A percentile compares a stretch with the other conserved stretches of the same genome.
Evolutionary conservation across 2,797 vertebrate species (phyloP).

Genomic region (Caiman crocodilus): DNA sequence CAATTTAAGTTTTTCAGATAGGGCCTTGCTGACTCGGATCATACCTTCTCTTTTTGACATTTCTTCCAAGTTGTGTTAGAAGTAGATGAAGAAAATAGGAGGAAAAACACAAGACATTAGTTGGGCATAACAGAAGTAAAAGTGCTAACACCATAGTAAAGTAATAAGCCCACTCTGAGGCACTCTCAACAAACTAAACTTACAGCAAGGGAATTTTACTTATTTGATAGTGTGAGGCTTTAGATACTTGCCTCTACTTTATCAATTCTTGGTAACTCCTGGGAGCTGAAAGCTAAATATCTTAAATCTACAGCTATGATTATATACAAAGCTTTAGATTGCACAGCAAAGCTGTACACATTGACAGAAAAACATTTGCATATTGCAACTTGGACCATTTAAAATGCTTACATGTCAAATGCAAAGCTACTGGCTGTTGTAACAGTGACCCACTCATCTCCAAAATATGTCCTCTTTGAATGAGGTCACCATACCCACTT

Average conservation of each 20-base stretch:
- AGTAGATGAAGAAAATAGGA: constrained; percentile 73
- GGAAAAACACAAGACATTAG: constrained; percentile 81
- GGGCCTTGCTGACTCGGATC: constrained; percentile 93
- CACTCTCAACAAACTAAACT: constrained; percentile 14
- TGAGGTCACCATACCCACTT: neutral
- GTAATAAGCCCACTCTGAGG: constrained; percentile 73
- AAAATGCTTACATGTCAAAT: neutral
- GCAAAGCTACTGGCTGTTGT: neutral
- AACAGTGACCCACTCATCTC: neutral
- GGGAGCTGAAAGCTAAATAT: neutral
- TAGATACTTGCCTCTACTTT: neutral
- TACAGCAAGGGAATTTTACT: neutral
- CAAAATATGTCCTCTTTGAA: neutral
- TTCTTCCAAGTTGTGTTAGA: constrained; percentile 87
- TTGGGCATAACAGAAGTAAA: constrained; percentile 51
- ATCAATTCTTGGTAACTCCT: neutral
- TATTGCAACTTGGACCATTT: neutral
- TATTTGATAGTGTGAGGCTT: neutral
- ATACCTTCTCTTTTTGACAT: constrained; percentile 98
- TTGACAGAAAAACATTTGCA: neutral
- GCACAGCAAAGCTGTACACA: neutral
- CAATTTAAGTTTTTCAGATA: constrained; percentile 86
- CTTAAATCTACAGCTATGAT: neutral
- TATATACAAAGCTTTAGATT: neutral
- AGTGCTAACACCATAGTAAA: constrained; percentile 60